A percentile compares a stretch with the other conserved stretches of the same genome.
These are phyloP conservation scores for Camponotus fellah DNA, from an alignment of 2,888 invertebrate species.

Conservation along the genomic window DNA sequence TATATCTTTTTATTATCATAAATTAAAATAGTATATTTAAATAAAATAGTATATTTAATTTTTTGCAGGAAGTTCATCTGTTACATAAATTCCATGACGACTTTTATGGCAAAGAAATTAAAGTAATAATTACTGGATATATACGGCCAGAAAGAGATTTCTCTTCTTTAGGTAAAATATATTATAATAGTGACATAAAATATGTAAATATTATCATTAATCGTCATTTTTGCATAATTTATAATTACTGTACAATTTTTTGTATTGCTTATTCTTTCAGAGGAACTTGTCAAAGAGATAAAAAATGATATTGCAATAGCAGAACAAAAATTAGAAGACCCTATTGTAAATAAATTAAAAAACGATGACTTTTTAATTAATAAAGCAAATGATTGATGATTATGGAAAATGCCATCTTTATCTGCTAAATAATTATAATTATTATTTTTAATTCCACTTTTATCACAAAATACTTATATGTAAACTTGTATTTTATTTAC, in stretches of 20 bases:
- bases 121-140: slow-evolving; percentile 93
- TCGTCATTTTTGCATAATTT: slow-evolving; percentile 37
- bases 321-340: slow-evolving; percentile 88
- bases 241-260: neutral
- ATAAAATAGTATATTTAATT: slow-evolving; percentile 1
- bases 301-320: slow-evolving; percentile 92
- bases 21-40: slow-evolving; percentile 4
- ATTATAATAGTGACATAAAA: neutral
- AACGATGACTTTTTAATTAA: slow-evolving; percentile 87
- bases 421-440: neutral
- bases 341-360: slow-evolving; percentile 87
- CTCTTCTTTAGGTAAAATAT: slow-evolving; percentile 88
- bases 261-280: slow-evolving; percentile 83
- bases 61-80: slow-evolving; percentile 95
- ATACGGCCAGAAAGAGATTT: slow-evolving; percentile 95
- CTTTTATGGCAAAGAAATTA: slow-evolving; percentile 94
- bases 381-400: neutral
- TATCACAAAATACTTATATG: neutral
- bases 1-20: neutral
- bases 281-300: slow-evolving; percentile 93
- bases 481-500: neutral
- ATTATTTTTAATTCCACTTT: neutral
- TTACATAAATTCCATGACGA: slow-evolving; percentile 93
- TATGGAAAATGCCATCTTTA: neutral
- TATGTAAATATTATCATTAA: neutral